Evolutionary conservation across 2,888 invertebrate genomes (phyloP), one percentile per base, ranked within the genome.

Genomic region (Acanthosoma haemorrhoidale): DNA sequence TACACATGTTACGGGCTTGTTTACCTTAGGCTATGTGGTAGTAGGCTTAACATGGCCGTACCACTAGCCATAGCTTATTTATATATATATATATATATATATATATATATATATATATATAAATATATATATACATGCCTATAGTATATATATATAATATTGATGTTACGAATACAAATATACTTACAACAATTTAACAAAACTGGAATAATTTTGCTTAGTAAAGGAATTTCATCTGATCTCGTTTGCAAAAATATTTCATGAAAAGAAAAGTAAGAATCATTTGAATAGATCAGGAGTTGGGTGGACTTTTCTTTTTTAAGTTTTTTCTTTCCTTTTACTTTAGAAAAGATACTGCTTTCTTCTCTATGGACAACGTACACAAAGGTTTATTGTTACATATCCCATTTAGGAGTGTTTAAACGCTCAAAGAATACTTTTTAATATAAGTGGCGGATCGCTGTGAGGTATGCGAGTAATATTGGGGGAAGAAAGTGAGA

Each of bases 381-480:
- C 31, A 64, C 43, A 64, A 64, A 64, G 43, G 64, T 39, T 64
- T 64, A 64, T 64, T 64, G 64, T 64, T 18, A 64, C 41, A 43
- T 41, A 43, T 41, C 43, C 64, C 64, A 29, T 41, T 64, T 64
- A 41, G 41, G 21, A 64, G 43, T 64, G 64, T 64, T 64, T 64
- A 64, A 64, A 64, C 43, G 64, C 25, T 64, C 64, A 64, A 64
- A 64, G 64, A 64, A 64, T 38, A 64, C 64, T 64, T 64, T 64
- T 64, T 64, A 64, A 64, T 64, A 64, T 64, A 41, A 43, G 64
- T n/a, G 64, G 39, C 25, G 58, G 11, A 29, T 18, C 8, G 21
- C 29, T 39, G 64, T 18, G 41, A 41, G 64, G 64, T 64, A 64
- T 64, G 64, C 43, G 38, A 39, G 41, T 38, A 64, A 64, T 64